Base-by-base conservation (phyloP, 2,797 vertebrate genomes). In the Catostomus latipinnis region DNA sequence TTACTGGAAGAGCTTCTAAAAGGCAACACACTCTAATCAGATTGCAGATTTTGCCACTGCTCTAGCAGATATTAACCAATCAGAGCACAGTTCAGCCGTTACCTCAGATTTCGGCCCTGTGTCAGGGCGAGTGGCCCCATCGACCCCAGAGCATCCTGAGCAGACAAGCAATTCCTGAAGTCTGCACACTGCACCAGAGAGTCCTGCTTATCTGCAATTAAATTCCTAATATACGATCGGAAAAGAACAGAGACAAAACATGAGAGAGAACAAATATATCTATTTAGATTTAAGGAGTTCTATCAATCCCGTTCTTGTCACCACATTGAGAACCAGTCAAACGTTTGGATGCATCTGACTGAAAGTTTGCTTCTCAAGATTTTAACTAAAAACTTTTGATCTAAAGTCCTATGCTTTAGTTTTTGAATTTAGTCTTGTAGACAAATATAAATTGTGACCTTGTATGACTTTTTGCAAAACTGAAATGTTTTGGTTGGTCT, bases 81-180 rank as follows among this genome's bases (percentile, higher is more conserved):
- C 48, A 69, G 1, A 76, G 43, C 11, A 22, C 6, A 43, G 34
- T 1, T 63, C 78, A 16, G 77, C 0, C 3, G 95, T 0, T 96
- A 99, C 98, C 96, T 98, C 3, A 97, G 94, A 69, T 95, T 94
- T 73, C 96, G 95, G 78, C 97, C 97, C 93, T 99, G 98, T 88
- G 97, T 95, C 72, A 97, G 94, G 73, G 97, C 95, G 90, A 99
- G 91, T 0, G 97, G 98, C 82, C 98, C 98, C 0, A 96, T 96
- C 83, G 95, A 95, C 86, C 94, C 91, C 87, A 96, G 90, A 86
- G 95, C 94, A 72, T 98, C 96, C 71, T 97, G 96, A 88, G 95
- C 92, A 1, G 95, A 92, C 18, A 98, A 88, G 89, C 96, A 98
- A 88, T 92, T 97, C 92, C 96, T 95, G 91, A 97, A 98, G 92